Evolutionary conservation across 2,888 invertebrate genomes (phyloP), one percentile per base, ranked within the genome.

Genomic region (Tupiocoris notatus): DNA sequence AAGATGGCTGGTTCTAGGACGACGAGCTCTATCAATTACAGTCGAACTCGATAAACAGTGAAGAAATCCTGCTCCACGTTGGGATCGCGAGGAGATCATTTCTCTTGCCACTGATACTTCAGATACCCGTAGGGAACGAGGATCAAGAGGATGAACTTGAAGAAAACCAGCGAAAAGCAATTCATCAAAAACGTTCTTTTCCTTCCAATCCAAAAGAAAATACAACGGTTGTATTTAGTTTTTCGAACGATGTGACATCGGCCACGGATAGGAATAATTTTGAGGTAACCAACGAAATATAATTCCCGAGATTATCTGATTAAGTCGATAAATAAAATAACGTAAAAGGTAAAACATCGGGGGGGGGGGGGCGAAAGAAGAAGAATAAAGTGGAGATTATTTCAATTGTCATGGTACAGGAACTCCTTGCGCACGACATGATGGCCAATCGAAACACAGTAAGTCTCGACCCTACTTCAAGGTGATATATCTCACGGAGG

Each of bases 11-110:
- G 39, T 39, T 39, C 39, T 39, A 7, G 39, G 39, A 39, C 39
- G 25, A 25, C 18, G 24, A 17, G 59, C 59, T 59, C 70, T 70
- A 70, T 70, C 70, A 70, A 70, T 70, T 70, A 70, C 70, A 70
- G 58, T 70, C 70, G 22, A 70, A 57, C 70, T 70, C 39, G 70
- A 70, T 70, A 59, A 70, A 70, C 70, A 70, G 59, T 59, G 23
- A 70, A 70, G 59, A 22, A 70, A 70, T 70, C 70, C 54, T 70
- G 58, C 70, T 39, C 12, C 39, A 12, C 39, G 39, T 39, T 20
- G 21, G 63, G 63, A 63, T 21, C 63, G 17, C 21, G 63, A 63
- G 9, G 63, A 63, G 63, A 63, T 63, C 39, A 39, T 39, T 39
- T 39, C 39, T 39, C 39, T 39, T 39, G 39, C 39, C 39, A 12